Conservation (phyloP, 92 coral and sea anemone species). For the Phenganax subtilis region DNA sequence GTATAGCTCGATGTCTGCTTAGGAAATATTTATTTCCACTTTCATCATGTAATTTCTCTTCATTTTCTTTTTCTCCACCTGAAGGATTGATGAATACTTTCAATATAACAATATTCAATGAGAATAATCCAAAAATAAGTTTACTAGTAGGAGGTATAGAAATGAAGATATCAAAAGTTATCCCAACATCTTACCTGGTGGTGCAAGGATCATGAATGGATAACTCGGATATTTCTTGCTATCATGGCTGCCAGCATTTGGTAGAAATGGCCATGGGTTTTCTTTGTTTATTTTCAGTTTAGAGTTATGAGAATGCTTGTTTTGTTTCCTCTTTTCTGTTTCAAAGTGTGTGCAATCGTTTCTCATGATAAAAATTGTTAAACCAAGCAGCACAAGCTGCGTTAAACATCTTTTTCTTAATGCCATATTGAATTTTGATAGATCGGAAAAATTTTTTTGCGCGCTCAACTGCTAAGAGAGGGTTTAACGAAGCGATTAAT, state of each 20-base stretch:
- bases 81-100: not conserved
- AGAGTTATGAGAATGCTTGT: not conserved
- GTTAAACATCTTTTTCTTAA: not conserved
- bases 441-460: not conserved
- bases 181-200: conserved; percentile 19
- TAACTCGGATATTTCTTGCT: conserved; percentile 10
- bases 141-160: too few species aligned
- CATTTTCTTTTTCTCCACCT: not conserved
- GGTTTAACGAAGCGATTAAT: conserved; percentile 4
- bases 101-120: not conserved
- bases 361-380: not conserved
- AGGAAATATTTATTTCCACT: conserved; percentile 30
- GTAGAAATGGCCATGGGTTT: conserved; percentile 33
- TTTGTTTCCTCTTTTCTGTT: not conserved
- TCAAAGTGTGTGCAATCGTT: not conserved
- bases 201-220: conserved; percentile 33
- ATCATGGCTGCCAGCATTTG: conserved; percentile 21
- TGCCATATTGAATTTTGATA: not conserved
- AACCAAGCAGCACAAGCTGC: not conserved
- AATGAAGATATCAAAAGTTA: not conserved
- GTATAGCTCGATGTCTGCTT: conserved; percentile 6
- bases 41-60: conserved; percentile 1
- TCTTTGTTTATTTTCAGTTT: conserved; percentile 3
- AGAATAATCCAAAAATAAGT: not conserved
- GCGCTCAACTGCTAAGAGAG: not conserved